Conservation (phyloP, 2,113 vertebrate genomes). For the Paramormyrops kingsleyae region DNA sequence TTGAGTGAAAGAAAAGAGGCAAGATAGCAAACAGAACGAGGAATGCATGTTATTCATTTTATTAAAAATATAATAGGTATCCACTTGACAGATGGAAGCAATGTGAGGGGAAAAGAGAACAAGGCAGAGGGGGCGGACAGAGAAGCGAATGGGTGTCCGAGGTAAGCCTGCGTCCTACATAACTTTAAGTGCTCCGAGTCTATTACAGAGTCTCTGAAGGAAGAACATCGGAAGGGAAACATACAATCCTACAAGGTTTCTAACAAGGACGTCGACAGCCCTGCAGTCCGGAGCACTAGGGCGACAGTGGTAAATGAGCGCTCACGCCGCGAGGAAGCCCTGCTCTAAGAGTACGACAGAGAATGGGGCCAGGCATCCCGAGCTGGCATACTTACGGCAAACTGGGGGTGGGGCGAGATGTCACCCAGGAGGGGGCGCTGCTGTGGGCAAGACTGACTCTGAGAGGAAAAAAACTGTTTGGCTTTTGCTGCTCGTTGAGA, state of each 20-base stretch:
- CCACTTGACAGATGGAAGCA: not conserved
- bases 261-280: not conserved
- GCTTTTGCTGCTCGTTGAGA: not conserved
- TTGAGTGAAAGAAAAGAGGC: not conserved
- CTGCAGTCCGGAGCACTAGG: not conserved
- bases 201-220: slow-evolving; percentile 10
- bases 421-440: not conserved
- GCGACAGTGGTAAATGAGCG: slow-evolving; percentile 1
- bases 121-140: not conserved
- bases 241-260: not conserved
- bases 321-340: not conserved
- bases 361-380: slow-evolving; percentile 27
- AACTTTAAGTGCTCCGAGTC: slow-evolving; percentile 6
- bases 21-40: not conserved
- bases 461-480: not conserved
- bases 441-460: not conserved
- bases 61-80: not conserved
- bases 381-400: slow-evolving; percentile 40
- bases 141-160: not conserved
- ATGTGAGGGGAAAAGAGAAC: not conserved
- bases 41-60: not conserved
- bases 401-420: slow-evolving; percentile 22
- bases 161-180: slow-evolving; percentile 6
- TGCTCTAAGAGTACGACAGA: not conserved
- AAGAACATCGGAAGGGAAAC: not conserved